A percentile compares a stretch with the other conserved stretches of the same genome.
Conservation (phyloP, 2,113 vertebrate genomes). For the Typhlomys cinereus region DNA sequence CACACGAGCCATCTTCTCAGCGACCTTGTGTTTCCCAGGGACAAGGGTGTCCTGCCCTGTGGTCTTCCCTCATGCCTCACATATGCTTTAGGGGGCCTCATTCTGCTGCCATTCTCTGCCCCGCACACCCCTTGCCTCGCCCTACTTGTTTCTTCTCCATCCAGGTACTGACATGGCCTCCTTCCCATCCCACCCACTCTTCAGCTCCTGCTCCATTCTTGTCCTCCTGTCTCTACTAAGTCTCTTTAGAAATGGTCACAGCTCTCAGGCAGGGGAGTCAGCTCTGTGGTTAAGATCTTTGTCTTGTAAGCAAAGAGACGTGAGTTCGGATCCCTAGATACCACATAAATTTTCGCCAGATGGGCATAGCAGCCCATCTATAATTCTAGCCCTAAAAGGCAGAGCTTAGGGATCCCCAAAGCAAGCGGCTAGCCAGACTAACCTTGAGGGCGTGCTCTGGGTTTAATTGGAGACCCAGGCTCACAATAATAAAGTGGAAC, state of each 20-base stretch:
- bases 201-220: neutral
- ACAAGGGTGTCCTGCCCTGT: neutral
- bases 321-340: too few species aligned
- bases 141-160: neutral
- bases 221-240: neutral
- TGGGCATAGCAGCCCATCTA: too few species aligned
- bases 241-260: neutral
- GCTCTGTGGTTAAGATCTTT: too few species aligned
- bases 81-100: neutral
- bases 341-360: too few species aligned
- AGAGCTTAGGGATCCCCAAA: too few species aligned
- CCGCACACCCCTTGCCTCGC: neutral
- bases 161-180: neutral
- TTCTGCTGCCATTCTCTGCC: neutral
- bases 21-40: neutral
- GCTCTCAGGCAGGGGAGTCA: too few species aligned
- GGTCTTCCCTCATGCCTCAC: neutral
- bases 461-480: too few species aligned
- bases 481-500: too few species aligned
- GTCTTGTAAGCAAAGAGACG: too few species aligned
- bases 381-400: too few species aligned
- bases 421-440: too few species aligned
- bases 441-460: too few species aligned
- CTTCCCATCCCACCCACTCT: neutral
- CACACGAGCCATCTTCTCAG: neutral